These are phyloP conservation scores for Oncorhynchus masou DNA, from an alignment of 2,113 vertebrate genomes.

Conservation along the genomic window DNA sequence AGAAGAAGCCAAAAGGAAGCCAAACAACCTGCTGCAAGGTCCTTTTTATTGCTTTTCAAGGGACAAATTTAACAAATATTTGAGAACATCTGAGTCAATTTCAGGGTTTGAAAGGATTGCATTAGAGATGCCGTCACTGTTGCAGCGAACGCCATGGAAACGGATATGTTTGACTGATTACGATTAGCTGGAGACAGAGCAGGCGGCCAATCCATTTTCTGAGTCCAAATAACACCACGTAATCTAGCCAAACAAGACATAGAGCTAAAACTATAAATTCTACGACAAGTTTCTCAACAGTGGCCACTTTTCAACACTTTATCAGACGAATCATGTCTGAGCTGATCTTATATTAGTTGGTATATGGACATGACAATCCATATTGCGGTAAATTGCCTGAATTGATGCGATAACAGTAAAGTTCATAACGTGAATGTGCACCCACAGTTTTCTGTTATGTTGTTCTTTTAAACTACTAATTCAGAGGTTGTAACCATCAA, in stretches of 20 bases:
- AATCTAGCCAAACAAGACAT: background rate
- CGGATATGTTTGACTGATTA: background rate
- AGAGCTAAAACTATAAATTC: background rate
- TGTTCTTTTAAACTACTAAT: too few relatives aligned
- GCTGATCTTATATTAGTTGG: too few relatives aligned
- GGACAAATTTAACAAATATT: background rate
- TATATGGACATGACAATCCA: too few relatives aligned
- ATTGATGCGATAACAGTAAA: too few relatives aligned
- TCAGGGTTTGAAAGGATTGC: background rate
- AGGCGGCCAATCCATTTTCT: background rate
- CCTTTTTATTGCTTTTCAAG: background rate
- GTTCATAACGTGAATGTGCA: too few relatives aligned
- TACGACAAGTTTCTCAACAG: background rate
- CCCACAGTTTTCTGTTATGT: too few relatives aligned
- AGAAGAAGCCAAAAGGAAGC: too few relatives aligned
- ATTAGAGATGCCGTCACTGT: background rate
- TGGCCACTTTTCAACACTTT: background rate
- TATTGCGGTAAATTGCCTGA: too few relatives aligned
- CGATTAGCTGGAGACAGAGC: background rate
- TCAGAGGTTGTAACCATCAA: too few relatives aligned
- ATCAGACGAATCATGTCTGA: background rate
- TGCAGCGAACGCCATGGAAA: background rate
- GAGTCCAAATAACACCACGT: background rate
- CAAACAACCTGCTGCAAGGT: background rate
- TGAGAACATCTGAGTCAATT: background rate